Evolutionary conservation across 2,888 invertebrate species (phyloP), one percentile per base, ranked within the genome.

Genomic region (Dione vanillae): DNA sequence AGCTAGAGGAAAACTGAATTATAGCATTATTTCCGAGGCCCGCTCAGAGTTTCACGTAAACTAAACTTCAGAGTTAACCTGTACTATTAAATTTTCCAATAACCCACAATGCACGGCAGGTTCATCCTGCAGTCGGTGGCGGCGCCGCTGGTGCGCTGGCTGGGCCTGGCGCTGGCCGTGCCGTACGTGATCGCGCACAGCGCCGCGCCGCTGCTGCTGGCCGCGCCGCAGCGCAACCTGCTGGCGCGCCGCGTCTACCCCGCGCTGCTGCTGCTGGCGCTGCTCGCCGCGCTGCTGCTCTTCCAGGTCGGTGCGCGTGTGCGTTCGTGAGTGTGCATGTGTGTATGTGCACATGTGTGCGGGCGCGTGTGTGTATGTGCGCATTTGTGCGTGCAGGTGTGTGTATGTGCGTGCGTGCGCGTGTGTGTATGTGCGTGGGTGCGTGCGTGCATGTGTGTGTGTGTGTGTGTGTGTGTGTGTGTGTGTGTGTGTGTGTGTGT

Each of bases 171-270:
- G 40, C 94, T 99, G 74, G 96, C 99, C 0, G 93, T 98, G 77
- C 99, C 99, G n/a, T 99, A 99, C 87, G 97, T 97, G 40, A 92
- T 97, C 73, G 97, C 98, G 7, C 96, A 97, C 86, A 95, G 96
- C 75, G 87, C 96, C 52, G 94, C 96, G 73, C 97, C 97, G 61
- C 87, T 96, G 12, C 91, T 96, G 68, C 94, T 96, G 9, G 85
- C 93, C 51, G 95, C 95, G 79, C 88, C 95, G 76, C 93, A 95
- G 75, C 95, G 96, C 80, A 96, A 97, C 85, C 88, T 97, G 74
- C 95, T 99, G 47, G 96, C 96, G 41, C 94, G 98, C 65, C 94
- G 98, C 77, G 95, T 98, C 11, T 99, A 99, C 93, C 99, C 99
- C 40, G 96, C 97, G 79, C 94, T 98, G 77, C 93, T 99, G 81